phyloP scores from a whole-genome alignment of 2,888 invertebrate genomes.

The Ischnura elegans region DNA sequence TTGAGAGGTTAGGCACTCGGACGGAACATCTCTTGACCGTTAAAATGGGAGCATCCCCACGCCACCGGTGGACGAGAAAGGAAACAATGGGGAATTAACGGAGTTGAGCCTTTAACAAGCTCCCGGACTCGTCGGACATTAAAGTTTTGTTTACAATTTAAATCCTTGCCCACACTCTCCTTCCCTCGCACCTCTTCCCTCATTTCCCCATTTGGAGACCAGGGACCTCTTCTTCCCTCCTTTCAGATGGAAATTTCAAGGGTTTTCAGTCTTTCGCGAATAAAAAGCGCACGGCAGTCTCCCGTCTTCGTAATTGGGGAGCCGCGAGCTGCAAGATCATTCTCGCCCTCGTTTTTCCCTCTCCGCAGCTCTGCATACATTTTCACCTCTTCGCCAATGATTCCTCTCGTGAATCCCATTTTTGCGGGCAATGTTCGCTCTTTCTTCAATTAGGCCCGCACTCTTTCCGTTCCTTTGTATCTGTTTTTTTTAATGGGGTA shows the following conservation, averaged over 20 bases:
- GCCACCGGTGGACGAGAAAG: background rate
- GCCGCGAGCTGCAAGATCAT: constrained; percentile 19
- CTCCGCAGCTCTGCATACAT: background rate
- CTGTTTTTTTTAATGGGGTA: background rate
- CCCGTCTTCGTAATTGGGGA: constrained; percentile 30
- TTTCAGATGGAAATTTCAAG: constrained; percentile 31
- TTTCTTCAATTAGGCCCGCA: constrained; percentile 13
- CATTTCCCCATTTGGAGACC: background rate
- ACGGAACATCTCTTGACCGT: constrained; percentile 47
- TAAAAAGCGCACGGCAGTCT: constrained; percentile 19
- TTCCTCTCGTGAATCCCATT: constrained; percentile 37
- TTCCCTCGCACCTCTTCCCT: background rate
- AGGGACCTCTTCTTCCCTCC: constrained; percentile 32
- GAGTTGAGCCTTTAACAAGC: constrained; percentile 44
- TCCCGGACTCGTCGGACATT: constrained; percentile 57
- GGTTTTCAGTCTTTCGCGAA: constrained; percentile 14
- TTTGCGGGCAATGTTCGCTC: constrained; percentile 22
- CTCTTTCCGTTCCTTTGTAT: background rate
- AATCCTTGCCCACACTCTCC: background rate
- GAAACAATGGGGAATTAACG: constrained; percentile 54
- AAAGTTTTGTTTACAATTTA: constrained; percentile 60
- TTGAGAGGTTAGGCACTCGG: constrained; percentile 17
- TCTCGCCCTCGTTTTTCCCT: constrained; percentile 22
- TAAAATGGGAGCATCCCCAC: constrained; percentile 34
- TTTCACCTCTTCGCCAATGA: background rate